A percentile compares a stretch with the other conserved stretches of the same genome.
phyloP scores from a whole-genome alignment of 2,113 vertebrate genomes.

The Poecile atricapillus region DNA sequence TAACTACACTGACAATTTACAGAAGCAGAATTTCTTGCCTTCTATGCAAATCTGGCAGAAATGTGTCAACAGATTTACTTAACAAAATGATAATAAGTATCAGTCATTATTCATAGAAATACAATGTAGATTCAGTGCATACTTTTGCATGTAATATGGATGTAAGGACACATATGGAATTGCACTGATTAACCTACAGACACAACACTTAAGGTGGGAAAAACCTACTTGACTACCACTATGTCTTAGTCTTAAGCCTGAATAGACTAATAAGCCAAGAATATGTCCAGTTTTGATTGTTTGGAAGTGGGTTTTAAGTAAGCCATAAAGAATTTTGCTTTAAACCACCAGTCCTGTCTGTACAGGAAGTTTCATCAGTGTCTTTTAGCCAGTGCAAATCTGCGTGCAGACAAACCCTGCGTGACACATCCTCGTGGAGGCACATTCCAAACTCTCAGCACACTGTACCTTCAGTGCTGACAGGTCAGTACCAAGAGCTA shows the following conservation, averaged over 20 bases:
- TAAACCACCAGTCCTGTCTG: background rate
- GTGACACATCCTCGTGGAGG: accelerated
- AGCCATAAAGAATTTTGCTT: background rate
- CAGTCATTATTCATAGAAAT: background rate
- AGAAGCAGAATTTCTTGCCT: background rate
- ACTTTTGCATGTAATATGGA: background rate
- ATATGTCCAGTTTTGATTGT: background rate
- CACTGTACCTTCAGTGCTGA: background rate
- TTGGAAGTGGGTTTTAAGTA: background rate
- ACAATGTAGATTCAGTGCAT: background rate
- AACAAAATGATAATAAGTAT: background rate
- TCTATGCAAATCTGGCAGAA: background rate
- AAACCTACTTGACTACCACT: background rate
- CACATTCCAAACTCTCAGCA: background rate
- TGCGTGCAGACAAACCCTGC: background rate
- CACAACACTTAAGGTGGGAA: background rate
- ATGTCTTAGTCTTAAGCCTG: background rate
- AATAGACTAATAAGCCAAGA: background rate
- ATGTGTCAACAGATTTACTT: background rate
- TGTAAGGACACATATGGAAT: background rate
- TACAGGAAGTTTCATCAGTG: background rate
- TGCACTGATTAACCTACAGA: background rate
- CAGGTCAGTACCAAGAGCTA: background rate
- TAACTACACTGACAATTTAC: background rate
- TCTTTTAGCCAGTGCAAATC: background rate